Evolutionary conservation across 2,113 vertebrate species (phyloP).

Genomic region (Onychostruthus taczanowskii): DNA sequence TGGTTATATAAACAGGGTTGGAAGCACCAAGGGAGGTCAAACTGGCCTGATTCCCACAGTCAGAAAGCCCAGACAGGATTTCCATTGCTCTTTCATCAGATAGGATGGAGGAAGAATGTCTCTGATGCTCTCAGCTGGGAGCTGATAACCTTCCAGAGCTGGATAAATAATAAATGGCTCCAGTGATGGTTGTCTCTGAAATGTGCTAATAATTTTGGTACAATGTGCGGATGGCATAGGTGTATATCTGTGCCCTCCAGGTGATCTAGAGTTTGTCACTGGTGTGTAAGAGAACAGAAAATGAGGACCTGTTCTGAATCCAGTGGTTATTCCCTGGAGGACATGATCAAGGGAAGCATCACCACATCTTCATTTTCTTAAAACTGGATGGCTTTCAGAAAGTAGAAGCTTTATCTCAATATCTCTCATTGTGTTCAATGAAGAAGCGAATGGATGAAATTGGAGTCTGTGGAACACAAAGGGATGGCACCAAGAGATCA

Average conservation of each 20-base stretch:
- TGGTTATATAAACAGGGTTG: neutral
- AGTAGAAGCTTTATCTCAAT: neutral
- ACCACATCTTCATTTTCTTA: neutral
- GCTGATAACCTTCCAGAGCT: neutral
- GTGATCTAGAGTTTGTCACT: neutral
- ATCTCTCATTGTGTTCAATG: neutral
- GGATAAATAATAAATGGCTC: conserved; percentile 28
- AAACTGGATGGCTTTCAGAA: neutral
- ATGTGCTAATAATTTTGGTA: neutral
- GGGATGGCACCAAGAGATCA: neutral
- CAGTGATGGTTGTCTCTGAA: neutral
- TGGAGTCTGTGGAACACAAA: neutral
- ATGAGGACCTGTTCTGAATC: neutral
- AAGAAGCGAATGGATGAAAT: neutral
- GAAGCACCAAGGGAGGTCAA: conserved; percentile 10
- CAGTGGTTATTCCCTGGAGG: neutral
- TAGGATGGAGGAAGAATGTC: neutral
- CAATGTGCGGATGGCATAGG: neutral
- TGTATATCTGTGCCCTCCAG: neutral
- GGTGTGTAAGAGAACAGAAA: neutral
- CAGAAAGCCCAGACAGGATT: neutral
- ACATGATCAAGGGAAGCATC: neutral
- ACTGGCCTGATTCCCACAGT: neutral
- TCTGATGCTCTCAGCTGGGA: neutral
- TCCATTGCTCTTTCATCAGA: neutral